Percentiles rank a stretch among this genome's conserved stretches.
phyloP scores from a whole-genome alignment of 2,113 vertebrate genomes.

The Aleadryas rufinucha region DNA sequence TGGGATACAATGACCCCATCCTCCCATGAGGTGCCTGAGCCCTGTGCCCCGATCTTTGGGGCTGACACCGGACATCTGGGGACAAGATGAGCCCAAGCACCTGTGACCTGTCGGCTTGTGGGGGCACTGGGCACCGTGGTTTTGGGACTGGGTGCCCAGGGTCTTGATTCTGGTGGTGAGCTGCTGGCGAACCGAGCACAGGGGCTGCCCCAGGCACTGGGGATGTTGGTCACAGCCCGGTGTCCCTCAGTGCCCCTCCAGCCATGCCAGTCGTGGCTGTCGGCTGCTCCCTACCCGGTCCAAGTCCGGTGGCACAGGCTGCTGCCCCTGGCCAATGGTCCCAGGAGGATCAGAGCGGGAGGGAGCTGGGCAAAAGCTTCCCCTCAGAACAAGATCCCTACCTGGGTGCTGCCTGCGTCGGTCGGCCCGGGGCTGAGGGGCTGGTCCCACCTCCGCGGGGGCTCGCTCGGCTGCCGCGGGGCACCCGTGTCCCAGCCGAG shows the following conservation, averaged over 20 bases:
- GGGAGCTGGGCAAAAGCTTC: background rate
- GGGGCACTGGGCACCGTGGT: rapidly evolving
- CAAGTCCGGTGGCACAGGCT: rapidly evolving
- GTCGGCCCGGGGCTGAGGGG: slow-evolving; percentile 31
- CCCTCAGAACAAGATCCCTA: slow-evolving; percentile 28
- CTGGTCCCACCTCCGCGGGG: slow-evolving; percentile 12
- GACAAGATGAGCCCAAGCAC: background rate
- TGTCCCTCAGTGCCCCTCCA: background rate
- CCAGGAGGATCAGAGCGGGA: background rate
- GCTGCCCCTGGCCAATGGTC: background rate
- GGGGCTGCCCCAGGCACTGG: background rate
- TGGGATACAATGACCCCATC: background rate
- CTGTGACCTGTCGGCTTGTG: rapidly evolving
- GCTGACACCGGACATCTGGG: rapidly evolving
- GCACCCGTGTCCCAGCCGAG: slow-evolving; percentile 28
- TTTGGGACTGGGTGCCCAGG: background rate
- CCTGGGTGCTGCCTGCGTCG: slow-evolving; percentile 40
- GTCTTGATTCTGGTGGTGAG: background rate
- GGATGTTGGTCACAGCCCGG: background rate
- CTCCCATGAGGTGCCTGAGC: background rate
- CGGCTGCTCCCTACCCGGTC: background rate
- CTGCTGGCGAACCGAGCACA: rapidly evolving
- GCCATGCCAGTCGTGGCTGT: background rate
- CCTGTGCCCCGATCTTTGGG: background rate
- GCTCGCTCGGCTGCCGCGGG: background rate